These are phyloP conservation scores for Cydia pomonella DNA, from an alignment of 1,140 invertebrate genomes.

Conservation along the genomic window DNA sequence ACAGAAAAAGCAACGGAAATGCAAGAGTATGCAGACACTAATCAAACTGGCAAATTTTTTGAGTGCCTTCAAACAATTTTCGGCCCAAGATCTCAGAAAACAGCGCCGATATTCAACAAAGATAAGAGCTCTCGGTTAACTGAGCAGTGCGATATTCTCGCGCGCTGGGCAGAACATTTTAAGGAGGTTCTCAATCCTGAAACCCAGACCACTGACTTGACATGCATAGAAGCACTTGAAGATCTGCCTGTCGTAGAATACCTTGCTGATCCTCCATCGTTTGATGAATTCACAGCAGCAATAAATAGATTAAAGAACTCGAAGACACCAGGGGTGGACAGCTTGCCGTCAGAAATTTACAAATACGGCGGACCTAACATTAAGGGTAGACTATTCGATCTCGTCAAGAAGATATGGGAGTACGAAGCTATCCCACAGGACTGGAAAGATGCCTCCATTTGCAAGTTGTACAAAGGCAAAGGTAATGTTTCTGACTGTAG, in stretches of 20 bases:
- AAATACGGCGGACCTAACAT: conserved; percentile 37
- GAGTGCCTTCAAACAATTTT: no score
- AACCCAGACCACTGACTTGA: conserved; percentile 33
- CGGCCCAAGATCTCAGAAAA: no score
- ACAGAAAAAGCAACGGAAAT: no score
- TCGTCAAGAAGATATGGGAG: conserved; percentile 38
- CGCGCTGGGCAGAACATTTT: conserved; percentile 41
- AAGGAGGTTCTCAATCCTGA: conserved; percentile 38
- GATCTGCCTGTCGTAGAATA: conserved; percentile 27
- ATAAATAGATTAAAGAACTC: conserved; percentile 36
- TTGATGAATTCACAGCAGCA: conserved; percentile 36
- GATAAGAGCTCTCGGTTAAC: conserved; percentile 31
- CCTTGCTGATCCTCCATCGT: conserved; percentile 34
- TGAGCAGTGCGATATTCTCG: conserved; percentile 25
- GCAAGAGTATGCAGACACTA: no score
- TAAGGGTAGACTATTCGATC: conserved; percentile 34
- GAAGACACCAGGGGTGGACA: conserved; percentile 36
- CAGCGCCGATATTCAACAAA: no score
- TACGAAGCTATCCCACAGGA: conserved; percentile 39
- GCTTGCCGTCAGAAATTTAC: conserved; percentile 37
- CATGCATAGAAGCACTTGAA: conserved; percentile 30
- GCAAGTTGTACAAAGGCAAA: conserved; percentile 45
- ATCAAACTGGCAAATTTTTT: no score
- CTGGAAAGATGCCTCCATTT: no score
- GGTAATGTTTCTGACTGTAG: conserved; percentile 41